A percentile compares a stretch with the other conserved stretches of the same genome.
Conservation (phyloP, 2,797 vertebrate genomes). For the Siniperca undulata region DNA sequence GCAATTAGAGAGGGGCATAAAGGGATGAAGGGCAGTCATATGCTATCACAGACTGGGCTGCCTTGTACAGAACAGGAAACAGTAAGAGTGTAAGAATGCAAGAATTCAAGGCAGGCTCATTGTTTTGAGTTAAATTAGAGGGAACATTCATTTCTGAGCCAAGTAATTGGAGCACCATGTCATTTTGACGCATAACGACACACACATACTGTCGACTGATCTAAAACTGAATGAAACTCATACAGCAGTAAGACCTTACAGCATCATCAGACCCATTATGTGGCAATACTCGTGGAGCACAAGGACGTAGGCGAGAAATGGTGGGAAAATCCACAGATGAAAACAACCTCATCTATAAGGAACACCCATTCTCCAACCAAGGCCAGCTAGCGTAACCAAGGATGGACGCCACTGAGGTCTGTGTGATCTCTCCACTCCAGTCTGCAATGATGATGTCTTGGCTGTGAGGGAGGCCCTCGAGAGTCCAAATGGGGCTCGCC, state of each 20-base stretch:
- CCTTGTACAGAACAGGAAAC: slow-evolving; percentile 28
- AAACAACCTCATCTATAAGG: slow-evolving; percentile 73
- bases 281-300: background rate
- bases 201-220: slow-evolving; percentile 14
- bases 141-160: background rate
- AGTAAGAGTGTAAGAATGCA: background rate
- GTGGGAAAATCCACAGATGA: slow-evolving; percentile 78
- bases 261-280: slow-evolving; percentile 18
- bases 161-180: background rate
- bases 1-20: slow-evolving; percentile 46
- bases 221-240: slow-evolving; percentile 25
- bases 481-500: slow-evolving; percentile 35
- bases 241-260: background rate
- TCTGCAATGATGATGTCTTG: slow-evolving; percentile 43
- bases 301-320: slow-evolving; percentile 37
- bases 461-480: slow-evolving; percentile 39
- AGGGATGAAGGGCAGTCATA: background rate
- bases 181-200: slow-evolving; percentile 10
- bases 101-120: slow-evolving; percentile 16
- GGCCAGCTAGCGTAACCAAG: slow-evolving; percentile 36
- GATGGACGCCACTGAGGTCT: slow-evolving; percentile 70
- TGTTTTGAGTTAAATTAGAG: slow-evolving; percentile 26
- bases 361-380: slow-evolving; percentile 70
- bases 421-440: slow-evolving; percentile 63
- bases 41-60: background rate